Base-by-base conservation (phyloP, 2,113 vertebrate species). In the Ictalurus punctatus region DNA sequence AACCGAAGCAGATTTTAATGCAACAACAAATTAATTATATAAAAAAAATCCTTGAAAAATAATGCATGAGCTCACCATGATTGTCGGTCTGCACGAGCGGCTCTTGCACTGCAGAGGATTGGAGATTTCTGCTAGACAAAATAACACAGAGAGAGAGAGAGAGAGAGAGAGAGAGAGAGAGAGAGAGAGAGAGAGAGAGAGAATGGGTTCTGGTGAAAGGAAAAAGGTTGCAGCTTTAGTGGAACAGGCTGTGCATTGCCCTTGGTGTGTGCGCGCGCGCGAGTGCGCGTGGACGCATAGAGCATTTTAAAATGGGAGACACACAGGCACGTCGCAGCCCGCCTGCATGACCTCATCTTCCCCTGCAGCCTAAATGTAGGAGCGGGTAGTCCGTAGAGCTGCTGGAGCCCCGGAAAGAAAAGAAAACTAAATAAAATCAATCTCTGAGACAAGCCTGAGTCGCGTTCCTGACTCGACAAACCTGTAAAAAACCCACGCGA, bases 261-360 rank as follows among this genome's bases (percentile, higher is more conserved):
- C 88, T 89, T 86, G 83, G 63, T 89, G 88, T 80, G 84, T 23
- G 65, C 17, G 30, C 61, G 80, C 34, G 54, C 37, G 81, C 40
- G 78, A 2, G 34, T 34, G 34, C 16, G 56, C 37, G 80, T 63
- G 54, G 21, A 54, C 58, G 88, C 69, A 86, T 61, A 58, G 27
- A 85, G 83, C 88, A 71, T 83, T 87, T 86, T 85, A 89, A 86
- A 69, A 79, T 80, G 69, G 79, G 83, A 69, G 30, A 48, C 44
- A 86, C 89, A 85, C 83, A 58, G 74, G 87, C 81, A 76, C 44
- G 25, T 48, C 69, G 54, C 86, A 85, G 81, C 86, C 87, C 84
- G 90, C 87, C 90, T 91, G 91, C 52, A 92, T 92, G 91, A 92
- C 90, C 90, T 92, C 90, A 92, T 92, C 90, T 27, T 21, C 74